These are phyloP conservation scores for Gambusia holbrooki DNA, from an alignment of 2,113 vertebrate genomes.

Conservation along the genomic window DNA sequence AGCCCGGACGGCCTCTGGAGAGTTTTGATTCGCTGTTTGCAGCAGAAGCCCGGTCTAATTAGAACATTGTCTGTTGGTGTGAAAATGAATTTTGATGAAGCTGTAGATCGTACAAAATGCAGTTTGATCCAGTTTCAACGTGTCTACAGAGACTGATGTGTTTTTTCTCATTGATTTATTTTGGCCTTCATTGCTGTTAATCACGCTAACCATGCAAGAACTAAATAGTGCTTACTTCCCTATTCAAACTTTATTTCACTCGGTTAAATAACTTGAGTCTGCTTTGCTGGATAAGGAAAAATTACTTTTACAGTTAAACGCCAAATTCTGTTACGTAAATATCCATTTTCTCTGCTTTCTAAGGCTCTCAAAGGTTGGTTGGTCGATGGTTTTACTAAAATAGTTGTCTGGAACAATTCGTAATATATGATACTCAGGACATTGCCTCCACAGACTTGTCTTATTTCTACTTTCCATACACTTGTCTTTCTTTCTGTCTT, in stretches of 20 bases:
- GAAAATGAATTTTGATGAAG: conserved; percentile 57
- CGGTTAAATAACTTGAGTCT: background rate
- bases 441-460: background rate
- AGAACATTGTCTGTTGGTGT: conserved; percentile 58
- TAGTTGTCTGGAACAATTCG: background rate
- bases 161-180: conserved; percentile 22
- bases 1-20: conserved; percentile 42
- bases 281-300: background rate
- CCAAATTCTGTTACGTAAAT: background rate
- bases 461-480: background rate
- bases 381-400: background rate
- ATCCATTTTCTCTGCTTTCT: background rate
- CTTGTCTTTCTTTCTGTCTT: too few species aligned
- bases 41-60: conserved; percentile 55
- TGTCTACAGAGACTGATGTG: conserved; percentile 28
- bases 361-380: too few species aligned
- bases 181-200: conserved; percentile 5
- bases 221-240: background rate
- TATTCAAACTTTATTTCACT: background rate
- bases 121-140: conserved; percentile 64
- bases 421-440: background rate
- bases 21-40: conserved; percentile 36
- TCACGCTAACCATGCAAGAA: background rate
- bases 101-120: conserved; percentile 53
- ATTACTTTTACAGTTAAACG: background rate